These are phyloP conservation scores for Rhinogobius similis DNA, from an alignment of 2,113 vertebrate species.

Conservation along the genomic window DNA sequence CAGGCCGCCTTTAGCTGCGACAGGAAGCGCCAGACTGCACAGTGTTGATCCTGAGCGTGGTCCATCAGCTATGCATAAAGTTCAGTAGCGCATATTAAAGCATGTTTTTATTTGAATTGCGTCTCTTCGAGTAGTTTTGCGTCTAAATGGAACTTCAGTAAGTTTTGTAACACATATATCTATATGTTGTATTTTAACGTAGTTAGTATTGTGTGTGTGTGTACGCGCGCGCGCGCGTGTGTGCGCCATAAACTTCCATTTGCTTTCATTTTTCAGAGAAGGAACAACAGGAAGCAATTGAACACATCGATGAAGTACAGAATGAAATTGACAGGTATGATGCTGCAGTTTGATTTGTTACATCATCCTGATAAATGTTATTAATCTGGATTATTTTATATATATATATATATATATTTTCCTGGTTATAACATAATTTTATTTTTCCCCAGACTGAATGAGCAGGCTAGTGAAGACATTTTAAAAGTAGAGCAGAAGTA, in stretches of 20 bases:
- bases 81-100: background rate
- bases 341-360: background rate
- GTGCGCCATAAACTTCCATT: background rate
- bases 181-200: background rate
- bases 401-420: background rate
- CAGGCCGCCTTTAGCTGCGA: slow-evolving; percentile 61
- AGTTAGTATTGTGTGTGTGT: too few relatives aligned
- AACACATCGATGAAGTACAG: slow-evolving; percentile 99
- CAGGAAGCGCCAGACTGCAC: slow-evolving; percentile 62
- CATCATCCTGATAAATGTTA: background rate
- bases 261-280: slow-evolving; percentile 81
- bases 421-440: too few relatives aligned
- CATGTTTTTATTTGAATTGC: background rate
- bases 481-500: slow-evolving; percentile 99
- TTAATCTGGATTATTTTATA: too few relatives aligned
- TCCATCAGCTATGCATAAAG: background rate
- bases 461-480: slow-evolving; percentile 99
- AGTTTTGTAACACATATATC: too few relatives aligned
- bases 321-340: slow-evolving; percentile 99
- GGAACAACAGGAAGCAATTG: slow-evolving; percentile 99
- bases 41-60: slow-evolving; percentile 15
- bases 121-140: background rate
- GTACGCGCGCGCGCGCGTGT: background rate
- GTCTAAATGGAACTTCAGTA: background rate
- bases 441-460: slow-evolving; percentile 87